Percentiles rank a stretch among this genome's conserved stretches.
These are phyloP conservation scores for Ylistrum balloti DNA, from an alignment of 1,140 invertebrate species.

Conservation along the genomic window DNA sequence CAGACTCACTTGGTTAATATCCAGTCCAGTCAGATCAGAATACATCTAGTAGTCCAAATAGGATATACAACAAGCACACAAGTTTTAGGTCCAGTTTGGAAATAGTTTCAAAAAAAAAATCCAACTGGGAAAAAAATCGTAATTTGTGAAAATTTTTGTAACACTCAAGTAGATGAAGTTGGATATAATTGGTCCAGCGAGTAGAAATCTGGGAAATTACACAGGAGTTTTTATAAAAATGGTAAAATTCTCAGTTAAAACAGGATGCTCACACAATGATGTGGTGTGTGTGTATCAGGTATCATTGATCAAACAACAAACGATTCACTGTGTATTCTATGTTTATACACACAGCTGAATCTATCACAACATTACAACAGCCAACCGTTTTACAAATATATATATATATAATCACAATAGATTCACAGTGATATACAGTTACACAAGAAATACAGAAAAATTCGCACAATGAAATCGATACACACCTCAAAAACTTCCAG, in stretches of 20 bases:
- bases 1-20: background rate
- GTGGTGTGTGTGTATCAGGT: background rate
- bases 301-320: background rate
- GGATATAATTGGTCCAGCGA: background rate
- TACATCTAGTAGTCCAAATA: background rate
- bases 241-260: background rate
- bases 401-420: background rate
- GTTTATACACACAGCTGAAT: no score
- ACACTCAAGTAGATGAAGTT: background rate
- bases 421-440: no score
- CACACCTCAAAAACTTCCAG: background rate
- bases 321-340: no score
- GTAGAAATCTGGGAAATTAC: no score
- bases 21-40: background rate
- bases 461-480: background rate
- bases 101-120: background rate
- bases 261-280: background rate
- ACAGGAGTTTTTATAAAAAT: background rate
- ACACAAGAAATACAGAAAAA: background rate
- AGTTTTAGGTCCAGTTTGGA: background rate
- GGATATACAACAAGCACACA: background rate
- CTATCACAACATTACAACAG: background rate
- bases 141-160: background rate
- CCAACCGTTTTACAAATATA: background rate
- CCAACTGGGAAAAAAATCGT: background rate